A percentile compares a stretch with the other conserved stretches of the same genome.
Conservation (phyloP, 2,888 invertebrate species). For the Yponomeuta plumbellus region DNA sequence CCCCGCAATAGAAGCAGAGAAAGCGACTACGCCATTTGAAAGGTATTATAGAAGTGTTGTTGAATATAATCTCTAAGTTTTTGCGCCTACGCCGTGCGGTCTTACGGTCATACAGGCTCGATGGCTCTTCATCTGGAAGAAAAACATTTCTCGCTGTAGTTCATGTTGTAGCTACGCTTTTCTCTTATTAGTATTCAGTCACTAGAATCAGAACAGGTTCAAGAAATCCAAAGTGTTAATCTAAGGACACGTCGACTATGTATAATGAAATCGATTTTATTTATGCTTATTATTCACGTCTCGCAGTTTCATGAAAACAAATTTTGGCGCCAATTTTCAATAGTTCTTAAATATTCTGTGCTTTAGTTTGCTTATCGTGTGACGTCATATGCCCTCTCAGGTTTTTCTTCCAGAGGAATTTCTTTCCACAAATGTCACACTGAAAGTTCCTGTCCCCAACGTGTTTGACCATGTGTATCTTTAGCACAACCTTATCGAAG, state of each 20-base stretch:
- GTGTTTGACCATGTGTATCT: conserved; percentile 44
- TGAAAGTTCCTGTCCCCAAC: conserved; percentile 48
- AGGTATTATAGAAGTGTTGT: conserved; percentile 51
- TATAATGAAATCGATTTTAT: too few species aligned
- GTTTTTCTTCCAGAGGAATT: conserved; percentile 61
- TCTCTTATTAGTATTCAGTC: not conserved
- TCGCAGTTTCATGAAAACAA: too few species aligned
- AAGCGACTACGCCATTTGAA: conserved; percentile 14
- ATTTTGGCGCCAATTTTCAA: too few species aligned
- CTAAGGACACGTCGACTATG: too few species aligned
- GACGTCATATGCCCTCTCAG: conserved; percentile 62
- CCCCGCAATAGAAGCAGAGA: conserved; percentile 19
- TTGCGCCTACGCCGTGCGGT: conserved; percentile 52
- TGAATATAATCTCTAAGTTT: conserved; percentile 63
- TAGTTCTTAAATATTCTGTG: not conserved
- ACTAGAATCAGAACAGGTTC: not conserved
- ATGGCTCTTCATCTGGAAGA: conserved; percentile 14
- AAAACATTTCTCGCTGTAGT: conserved; percentile 15
- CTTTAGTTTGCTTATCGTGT: conserved; percentile 37
- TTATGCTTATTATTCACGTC: too few species aligned
- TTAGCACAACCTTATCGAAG: conserved; percentile 22
- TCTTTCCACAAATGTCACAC: conserved; percentile 61
- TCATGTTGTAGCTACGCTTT: not conserved
- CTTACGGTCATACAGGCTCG: conserved; percentile 43
- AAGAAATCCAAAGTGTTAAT: not conserved